phyloP scores from a whole-genome alignment of 2,113 vertebrate species.

The Thomomys bottae region DNA sequence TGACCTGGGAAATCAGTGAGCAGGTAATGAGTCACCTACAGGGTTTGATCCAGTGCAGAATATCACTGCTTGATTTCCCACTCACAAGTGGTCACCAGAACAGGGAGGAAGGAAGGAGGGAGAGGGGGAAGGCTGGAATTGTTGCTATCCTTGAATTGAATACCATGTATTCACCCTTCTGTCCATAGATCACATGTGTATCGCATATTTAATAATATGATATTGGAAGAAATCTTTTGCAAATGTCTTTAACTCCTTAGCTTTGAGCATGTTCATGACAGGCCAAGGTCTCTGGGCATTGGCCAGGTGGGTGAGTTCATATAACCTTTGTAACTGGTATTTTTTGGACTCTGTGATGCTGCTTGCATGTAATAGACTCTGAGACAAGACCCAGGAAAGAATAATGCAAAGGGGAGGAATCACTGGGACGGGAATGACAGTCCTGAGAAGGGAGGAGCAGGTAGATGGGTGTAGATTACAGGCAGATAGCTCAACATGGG shows the following conservation, averaged over 20 bases:
- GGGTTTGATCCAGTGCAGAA: background rate
- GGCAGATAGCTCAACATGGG: fast-evolving
- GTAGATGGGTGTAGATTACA: fast-evolving
- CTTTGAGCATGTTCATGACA: background rate
- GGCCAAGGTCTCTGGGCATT: background rate
- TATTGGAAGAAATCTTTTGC: background rate
- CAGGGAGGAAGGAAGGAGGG: fast-evolving
- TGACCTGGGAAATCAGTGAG: no score
- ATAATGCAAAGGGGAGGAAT: no score
- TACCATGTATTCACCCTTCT: background rate
- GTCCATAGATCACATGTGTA: background rate
- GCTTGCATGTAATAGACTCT: background rate
- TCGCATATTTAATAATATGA: background rate
- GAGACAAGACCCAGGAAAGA: background rate
- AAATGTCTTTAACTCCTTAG: background rate
- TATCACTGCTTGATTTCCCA: no score
- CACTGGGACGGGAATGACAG: background rate
- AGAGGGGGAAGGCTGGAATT: background rate
- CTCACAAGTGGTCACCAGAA: fast-evolving
- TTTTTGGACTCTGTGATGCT: background rate
- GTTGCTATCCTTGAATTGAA: background rate
- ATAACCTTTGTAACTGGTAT: no score
- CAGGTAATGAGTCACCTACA: background rate
- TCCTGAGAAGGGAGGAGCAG: fast-evolving
- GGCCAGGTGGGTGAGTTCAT: fast-evolving